Evolutionary conservation across 1,140 invertebrate genomes (phyloP), one percentile per base, ranked within the genome.

Genomic region (Hylaeus volcanicus): DNA sequence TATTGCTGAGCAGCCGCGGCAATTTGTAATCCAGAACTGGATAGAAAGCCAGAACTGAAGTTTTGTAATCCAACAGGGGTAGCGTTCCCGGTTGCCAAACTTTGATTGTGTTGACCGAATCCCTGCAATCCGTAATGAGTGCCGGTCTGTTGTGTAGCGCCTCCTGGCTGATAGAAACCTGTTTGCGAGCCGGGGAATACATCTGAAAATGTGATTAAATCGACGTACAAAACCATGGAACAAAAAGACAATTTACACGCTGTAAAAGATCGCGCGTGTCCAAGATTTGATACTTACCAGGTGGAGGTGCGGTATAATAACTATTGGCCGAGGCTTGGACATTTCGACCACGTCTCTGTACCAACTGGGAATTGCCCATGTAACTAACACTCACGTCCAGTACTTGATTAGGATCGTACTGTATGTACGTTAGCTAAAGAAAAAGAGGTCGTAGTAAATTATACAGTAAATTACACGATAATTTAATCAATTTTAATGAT

Each of bases 361-460:
- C 93, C 72, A 96, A 90, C 82, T 95, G 95, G 1, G 95, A 95
- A 82, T 94, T 94, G 55, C 95, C 91, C 89, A 95, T 93, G 86
- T 95, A 95, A 88, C 90, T 94, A 63, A 90, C 94, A 83, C 93
- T 93, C 65, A 93, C 93, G 43, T 92, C 92, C 74, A 94, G 88
- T 51, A 93, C 93, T 91, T 94, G 94, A 89, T 92, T 94, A 56
- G 92, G 94, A 91, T 93, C 94, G 85, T 93, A 94, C 81, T 93
- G 92, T 91, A 94, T 94, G 89, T 93, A 94, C 84, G 93, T 81
- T 89, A 93, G 81, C 92, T 93, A 64, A 78, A 90, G 88, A 84
- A 12, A 66, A 41, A 48, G 41, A 65, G 39, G 51, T 4, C 3
- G 15, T 39, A 74, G 15, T 5, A 61, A 60, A 77, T 9, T 71